Evolutionary conservation across 2,888 invertebrate species (phyloP).

Genomic region (Eilema sororculum): DNA sequence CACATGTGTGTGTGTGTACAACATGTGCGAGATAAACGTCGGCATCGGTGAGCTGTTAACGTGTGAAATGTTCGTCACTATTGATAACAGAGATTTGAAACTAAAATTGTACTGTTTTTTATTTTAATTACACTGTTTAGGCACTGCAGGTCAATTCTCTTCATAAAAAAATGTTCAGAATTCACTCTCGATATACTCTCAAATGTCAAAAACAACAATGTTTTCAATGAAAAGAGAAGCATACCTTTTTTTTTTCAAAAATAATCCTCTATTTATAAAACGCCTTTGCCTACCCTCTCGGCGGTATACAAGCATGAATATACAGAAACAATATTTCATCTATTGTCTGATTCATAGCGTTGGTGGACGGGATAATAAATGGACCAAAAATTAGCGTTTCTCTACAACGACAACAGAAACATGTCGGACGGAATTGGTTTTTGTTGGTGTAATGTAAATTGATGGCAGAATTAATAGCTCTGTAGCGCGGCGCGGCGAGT

Average conservation of each 20-base stretch:
- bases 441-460: conserved; percentile 11
- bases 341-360: conserved; percentile 6
- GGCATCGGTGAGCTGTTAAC: conserved; percentile 8
- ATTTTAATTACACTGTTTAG: not conserved
- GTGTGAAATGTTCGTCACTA: conserved; percentile 8
- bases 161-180: no score
- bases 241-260: no score
- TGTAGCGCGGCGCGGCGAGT: not conserved
- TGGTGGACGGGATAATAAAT: conserved; percentile 11
- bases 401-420: conserved; percentile 10
- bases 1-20: not conserved
- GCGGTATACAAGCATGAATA: not conserved
- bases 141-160: no score
- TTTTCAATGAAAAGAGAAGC: no score
- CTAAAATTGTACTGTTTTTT: not conserved
- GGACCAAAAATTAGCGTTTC: conserved; percentile 9
- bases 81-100: not conserved
- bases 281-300: not conserved
- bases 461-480: not conserved
- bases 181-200: no score
- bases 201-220: no score
- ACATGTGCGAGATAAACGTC: conserved; percentile 12
- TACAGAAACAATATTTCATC: conserved; percentile 4
- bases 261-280: no score
- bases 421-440: conserved; percentile 3